Evolutionary conservation across 2,113 vertebrate genomes (phyloP).

Genomic region (Phalacrocorax aristotelis): DNA sequence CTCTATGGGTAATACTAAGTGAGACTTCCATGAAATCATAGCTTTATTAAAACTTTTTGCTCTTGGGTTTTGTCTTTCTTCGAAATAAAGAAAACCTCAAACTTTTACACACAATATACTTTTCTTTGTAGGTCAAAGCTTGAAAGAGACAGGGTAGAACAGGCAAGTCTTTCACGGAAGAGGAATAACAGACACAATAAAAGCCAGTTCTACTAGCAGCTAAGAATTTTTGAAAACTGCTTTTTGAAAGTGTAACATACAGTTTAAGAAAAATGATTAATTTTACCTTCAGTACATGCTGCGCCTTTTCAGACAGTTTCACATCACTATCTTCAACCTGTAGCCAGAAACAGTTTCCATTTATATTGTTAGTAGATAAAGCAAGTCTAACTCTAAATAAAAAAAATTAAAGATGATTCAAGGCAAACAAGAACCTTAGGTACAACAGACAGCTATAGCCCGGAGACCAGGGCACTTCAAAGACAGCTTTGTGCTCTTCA

Average conservation of each 20-base stretch:
- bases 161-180: neutral
- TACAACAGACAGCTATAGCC: neutral
- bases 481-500: neutral
- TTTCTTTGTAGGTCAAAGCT: neutral
- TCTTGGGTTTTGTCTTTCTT: neutral
- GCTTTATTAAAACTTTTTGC: neutral
- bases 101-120: neutral
- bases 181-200: neutral
- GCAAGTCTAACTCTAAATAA: neutral
- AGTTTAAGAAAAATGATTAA: neutral
- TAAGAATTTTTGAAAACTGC: neutral
- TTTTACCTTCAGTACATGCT: slow-evolving; percentile 67
- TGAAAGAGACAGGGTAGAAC: neutral
- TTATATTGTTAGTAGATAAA: neutral
- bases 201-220: neutral
- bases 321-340: slow-evolving; percentile 91
- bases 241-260: neutral
- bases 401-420: neutral
- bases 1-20: neutral
- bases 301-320: slow-evolving; percentile 87
- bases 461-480: neutral
- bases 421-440: neutral
- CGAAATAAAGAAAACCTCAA: neutral
- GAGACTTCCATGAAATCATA: neutral
- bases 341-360: slow-evolving; percentile 17